Evolutionary conservation across 2,797 vertebrate species (phyloP).

Genomic region (Picus viridis): DNA sequence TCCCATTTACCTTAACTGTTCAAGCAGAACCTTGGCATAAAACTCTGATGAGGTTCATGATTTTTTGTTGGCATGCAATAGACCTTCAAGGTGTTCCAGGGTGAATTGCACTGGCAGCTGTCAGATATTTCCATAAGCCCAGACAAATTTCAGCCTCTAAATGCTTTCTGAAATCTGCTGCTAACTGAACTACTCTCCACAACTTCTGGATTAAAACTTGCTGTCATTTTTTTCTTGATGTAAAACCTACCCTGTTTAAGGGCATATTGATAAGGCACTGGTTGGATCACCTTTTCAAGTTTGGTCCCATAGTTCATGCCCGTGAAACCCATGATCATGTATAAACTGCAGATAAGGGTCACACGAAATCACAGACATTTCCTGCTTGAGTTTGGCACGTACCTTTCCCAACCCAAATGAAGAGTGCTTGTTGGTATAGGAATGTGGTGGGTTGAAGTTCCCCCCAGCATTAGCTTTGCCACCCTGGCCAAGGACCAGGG

Average conservation of each 20-base stretch:
- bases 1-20: constrained; percentile 35
- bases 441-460: no score
- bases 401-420: neutral
- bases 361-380: neutral
- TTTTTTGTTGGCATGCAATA: constrained; percentile 50
- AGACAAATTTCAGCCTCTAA: constrained; percentile 31
- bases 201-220: constrained; percentile 8
- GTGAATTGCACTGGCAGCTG: constrained; percentile 42
- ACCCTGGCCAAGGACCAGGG: no score
- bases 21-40: constrained; percentile 48
- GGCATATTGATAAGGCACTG: neutral
- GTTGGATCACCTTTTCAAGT: neutral
- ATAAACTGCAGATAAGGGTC: neutral
- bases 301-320: neutral
- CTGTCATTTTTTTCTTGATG: neutral
- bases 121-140: constrained; percentile 37
- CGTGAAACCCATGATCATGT: neutral
- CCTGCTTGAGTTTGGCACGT: neutral
- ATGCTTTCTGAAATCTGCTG: neutral
- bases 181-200: neutral
- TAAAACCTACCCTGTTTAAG: neutral
- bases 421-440: neutral
- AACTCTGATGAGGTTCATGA: constrained; percentile 49
- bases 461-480: no score
- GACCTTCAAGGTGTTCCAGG: constrained; percentile 35